Conservation (phyloP, 1,140 invertebrate genomes). For the Macrobrachium rosenbergii region DNA sequence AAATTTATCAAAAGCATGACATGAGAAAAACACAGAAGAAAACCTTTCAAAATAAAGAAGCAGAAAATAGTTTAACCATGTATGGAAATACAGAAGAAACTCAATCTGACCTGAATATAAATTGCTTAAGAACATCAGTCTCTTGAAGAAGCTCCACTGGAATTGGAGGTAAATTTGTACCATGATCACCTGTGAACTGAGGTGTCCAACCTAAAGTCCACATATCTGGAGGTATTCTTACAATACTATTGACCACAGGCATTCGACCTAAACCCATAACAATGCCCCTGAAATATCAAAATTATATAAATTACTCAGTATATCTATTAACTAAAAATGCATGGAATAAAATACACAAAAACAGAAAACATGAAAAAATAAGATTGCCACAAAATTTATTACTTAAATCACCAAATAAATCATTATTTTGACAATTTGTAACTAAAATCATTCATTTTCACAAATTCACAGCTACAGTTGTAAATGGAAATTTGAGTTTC, state of each 20-base stretch:
- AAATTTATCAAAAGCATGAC: neutral
- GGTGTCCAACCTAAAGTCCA: constrained; percentile 78
- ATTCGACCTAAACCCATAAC: constrained; percentile 76
- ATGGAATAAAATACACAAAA: too few species aligned
- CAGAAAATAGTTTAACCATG: constrained; percentile 73
- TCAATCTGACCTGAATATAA: constrained; percentile 70
- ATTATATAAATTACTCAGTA: too few species aligned
- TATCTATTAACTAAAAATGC: too few species aligned
- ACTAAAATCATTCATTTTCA: too few species aligned
- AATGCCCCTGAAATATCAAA: constrained; percentile 68
- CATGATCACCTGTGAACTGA: constrained; percentile 72
- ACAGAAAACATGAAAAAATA: too few species aligned
- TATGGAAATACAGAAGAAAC: neutral
- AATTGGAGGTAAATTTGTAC: constrained; percentile 76
- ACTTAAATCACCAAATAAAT: too few species aligned
- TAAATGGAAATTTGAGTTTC: too few species aligned
- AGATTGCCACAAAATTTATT: too few species aligned
- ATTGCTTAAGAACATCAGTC: constrained; percentile 79
- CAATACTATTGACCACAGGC: constrained; percentile 77
- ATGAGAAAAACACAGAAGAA: neutral
- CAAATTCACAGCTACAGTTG: too few species aligned
- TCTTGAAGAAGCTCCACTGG: constrained; percentile 81
- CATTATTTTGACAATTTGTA: too few species aligned
- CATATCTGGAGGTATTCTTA: constrained; percentile 77
- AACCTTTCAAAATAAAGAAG: neutral